Evolutionary conservation across 2,797 vertebrate species (phyloP), one percentile per base, ranked within the genome.

Genomic region (Pantherophis vulpinus): DNA sequence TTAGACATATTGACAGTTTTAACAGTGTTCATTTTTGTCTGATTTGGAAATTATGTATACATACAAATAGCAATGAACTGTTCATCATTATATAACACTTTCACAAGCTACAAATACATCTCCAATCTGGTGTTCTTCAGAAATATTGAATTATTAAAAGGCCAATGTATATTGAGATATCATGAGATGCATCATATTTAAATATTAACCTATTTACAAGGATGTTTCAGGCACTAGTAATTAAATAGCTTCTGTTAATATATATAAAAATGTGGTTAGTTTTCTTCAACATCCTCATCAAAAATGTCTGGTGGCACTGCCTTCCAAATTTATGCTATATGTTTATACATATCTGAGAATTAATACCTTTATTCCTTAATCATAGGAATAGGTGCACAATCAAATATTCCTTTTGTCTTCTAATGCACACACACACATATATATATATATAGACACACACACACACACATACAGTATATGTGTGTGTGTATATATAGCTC

Each of bases 1-100:
- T 91, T 91, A 87, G 89, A 54, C 54, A 92, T 91, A 63, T 11
- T 55, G 2, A 91, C 88, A 59, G 74, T 87, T 95, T 87, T 95
- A 93, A 23, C 9, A 92, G 51, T 87, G 51, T 79, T 91, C 0
- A 91, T 92, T 94, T 92, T 94, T 95, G 1, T 92, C 23, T 93
- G 23, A 12, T 23, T 6, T 86, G 59, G 94, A 92, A 90, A 14
- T 93, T 4, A 91, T 6, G 94, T 27, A 47, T 55, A 86, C 55
- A 32, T 87, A 90, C 27, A 92, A 93, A 94, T 87, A 90, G 87
- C 63, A 91, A 94, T 92, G 14, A 16, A 91, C 51, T 60, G 86
- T 27, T 94, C 91, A 87, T 58, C n/a, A 54, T 55, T 58, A 18
- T 37, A 91, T 7, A 11, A 51, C 89, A 94, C 79, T 92, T 0